Evolutionary conservation across 1,140 invertebrate genomes (phyloP), one percentile per base, ranked within the genome.

Genomic region (Drosophila elegans): DNA sequence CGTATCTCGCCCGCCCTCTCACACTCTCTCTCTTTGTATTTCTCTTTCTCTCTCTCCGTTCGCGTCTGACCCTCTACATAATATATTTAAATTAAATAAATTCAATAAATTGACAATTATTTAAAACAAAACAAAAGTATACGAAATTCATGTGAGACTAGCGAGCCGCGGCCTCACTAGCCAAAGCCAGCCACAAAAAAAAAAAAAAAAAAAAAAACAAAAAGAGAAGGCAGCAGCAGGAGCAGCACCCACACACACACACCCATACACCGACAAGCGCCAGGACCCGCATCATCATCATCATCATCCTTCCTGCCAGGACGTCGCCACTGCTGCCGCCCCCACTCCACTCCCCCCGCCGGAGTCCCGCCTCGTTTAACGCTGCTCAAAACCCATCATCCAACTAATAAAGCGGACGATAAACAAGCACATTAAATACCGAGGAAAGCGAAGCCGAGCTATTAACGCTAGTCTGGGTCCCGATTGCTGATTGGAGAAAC

Each of bases 131-230:
- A 21, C 16, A 44, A 53, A 71, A 62, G 74, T 78, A 62, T 78
- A 72, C 59, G 36, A 72, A 78, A 78, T 78, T 72, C 76, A 78
- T 78, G 76, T 78, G 74, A 78, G 74, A 64, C 74, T 60, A 60
- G 60, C 67, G 59, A 60, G 76, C 74, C 61, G 57, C 59, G 60
- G 76, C 66, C 64, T 64, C 59, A 74, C 71, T 69, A 76, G 74
- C 74, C 73, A 71, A 49, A 60, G 51, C 62, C 51, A 56, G 54
- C 52, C 32, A 53, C 48, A 9, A 46, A 55, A 39, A 54, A 60
- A 7, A 13, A 51, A 42, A 21, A 9, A 46, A 55, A 39, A 54
- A 60, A 7, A 13, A 51, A 42, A 21, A 34, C 49, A 42, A 60
- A 6, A 41, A 36, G 21, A 41, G n/a, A 4, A 39, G 46, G 36